These are phyloP conservation scores for Stichodactyla mertensii DNA, from an alignment of 64 coral and sea anemone species.

Conservation along the genomic window DNA sequence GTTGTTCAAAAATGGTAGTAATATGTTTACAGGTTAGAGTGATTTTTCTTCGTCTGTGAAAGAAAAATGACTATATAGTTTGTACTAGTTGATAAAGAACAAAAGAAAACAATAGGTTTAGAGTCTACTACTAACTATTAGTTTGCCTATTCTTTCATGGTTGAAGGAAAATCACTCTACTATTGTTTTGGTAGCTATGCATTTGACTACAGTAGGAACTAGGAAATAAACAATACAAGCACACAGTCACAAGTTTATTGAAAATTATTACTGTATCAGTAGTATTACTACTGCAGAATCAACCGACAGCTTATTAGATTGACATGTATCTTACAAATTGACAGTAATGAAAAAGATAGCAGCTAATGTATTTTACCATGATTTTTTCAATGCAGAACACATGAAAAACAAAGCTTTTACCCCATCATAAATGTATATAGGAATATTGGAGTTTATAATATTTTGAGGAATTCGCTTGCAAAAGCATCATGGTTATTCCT, in stretches of 20 bases:
- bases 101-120: too few species aligned
- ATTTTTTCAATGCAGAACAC: background rate
- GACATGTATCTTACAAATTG: background rate
- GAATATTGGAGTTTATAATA: background rate
- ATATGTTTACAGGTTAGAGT: too few species aligned
- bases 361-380: background rate
- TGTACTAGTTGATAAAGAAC: too few species aligned
- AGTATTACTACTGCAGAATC: background rate
- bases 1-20: too few species aligned
- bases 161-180: too few species aligned
- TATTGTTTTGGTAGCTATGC: too few species aligned
- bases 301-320: background rate
- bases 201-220: background rate
- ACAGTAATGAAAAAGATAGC: background rate
- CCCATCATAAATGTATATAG: background rate
- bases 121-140: too few species aligned
- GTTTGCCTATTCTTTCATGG: too few species aligned
- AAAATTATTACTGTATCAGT: constrained; percentile 5
- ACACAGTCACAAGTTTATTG: background rate
- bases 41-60: too few species aligned
- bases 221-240: background rate
- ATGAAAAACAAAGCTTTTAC: too few species aligned
- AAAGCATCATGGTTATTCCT: background rate
- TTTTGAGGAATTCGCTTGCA: too few species aligned
- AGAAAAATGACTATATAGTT: too few species aligned